A percentile compares a stretch with the other conserved stretches of the same genome.
Conservation (phyloP, 2,888 invertebrate species). For the Girardia tigrina region DNA sequence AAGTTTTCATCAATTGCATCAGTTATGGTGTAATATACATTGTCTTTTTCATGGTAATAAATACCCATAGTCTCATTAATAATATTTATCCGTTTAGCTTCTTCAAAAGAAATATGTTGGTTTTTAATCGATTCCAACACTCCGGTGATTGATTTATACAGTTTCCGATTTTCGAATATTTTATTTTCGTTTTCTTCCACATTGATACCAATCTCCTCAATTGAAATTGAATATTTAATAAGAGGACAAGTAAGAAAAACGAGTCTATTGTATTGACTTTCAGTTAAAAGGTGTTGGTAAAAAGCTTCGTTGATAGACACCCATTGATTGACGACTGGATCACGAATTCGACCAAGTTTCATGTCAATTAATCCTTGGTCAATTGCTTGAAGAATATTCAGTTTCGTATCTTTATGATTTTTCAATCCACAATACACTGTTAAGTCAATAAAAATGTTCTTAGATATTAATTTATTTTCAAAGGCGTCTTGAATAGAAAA, state of each 20-base stretch:
- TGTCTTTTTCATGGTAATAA: neutral
- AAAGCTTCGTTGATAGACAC: constrained; percentile 47
- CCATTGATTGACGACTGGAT: constrained; percentile 14
- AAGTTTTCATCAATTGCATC: constrained; percentile 41
- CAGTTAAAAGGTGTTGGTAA: constrained; percentile 62
- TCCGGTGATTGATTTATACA: neutral
- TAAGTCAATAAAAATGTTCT: constrained; percentile 35
- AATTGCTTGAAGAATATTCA: constrained; percentile 42
- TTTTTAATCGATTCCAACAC: neutral
- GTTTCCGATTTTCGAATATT: neutral
- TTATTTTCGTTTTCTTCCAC: neutral
- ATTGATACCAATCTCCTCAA: neutral
- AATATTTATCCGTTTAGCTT: neutral
- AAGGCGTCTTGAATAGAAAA: constrained; percentile 68
- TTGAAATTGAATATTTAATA: neutral
- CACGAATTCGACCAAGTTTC: constrained; percentile 26
- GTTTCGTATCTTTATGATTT: constrained; percentile 58
- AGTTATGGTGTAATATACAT: constrained; percentile 34
- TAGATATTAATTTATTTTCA: constrained; percentile 43
- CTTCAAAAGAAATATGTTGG: neutral
- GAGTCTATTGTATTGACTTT: constrained; percentile 34
- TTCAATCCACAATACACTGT: constrained; percentile 40
- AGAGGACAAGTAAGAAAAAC: constrained; percentile 4
- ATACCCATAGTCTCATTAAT: neutral
- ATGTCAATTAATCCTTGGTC: constrained; percentile 39